Base-by-base conservation (phyloP, 1,140 invertebrate species). In the Heliconius melpomene region DNA sequence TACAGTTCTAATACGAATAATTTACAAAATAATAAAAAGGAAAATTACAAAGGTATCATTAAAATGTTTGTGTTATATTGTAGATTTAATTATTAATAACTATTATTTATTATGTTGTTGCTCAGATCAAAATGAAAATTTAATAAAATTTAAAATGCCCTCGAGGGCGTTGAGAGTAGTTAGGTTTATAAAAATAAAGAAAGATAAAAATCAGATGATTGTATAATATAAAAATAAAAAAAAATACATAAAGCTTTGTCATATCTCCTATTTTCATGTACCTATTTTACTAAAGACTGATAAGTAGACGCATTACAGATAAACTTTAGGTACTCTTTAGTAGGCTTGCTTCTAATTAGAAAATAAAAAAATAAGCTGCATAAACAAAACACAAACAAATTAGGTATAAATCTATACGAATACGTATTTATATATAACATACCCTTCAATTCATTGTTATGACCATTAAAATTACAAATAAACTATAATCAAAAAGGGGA, bases 1-100 rank as follows among this genome's bases (percentile, higher is more conserved):
- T 97, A 87, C 96, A 96, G 83, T 97, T 97, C 90, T 96, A 93
- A 95, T 85, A 88, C 38, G 7, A 72, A 13, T 72, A 38, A 72
- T n/a, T 71, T 71, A 57, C 8, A 72, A 72, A 72, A 38, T 72
- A 72, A 20, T 20, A 36, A 18, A 71, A 71, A 72, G 16, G 2
- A 38, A 72, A n/a, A 7, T 18, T 20, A 36, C 32, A 7, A 72
- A 1, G 13, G 20, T 16, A 32, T 18, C 26, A 66, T 13, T 29
- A 7, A 66, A 29, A 26, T 72, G 18, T 38, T 72, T 72, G 32
- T 72, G 71, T n/a, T 72, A 26, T 38, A 36, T 38, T 38, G 32
- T 72, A 72, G 71, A n/a, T 13, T 66, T 66, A 29, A 26, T 66
- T 16, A 72, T 72, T 32, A 20, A 71, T 26, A 32, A 18, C 36